These are phyloP conservation scores for Meandrusa payeni DNA, from an alignment of 2,888 invertebrate genomes.

Conservation along the genomic window DNA sequence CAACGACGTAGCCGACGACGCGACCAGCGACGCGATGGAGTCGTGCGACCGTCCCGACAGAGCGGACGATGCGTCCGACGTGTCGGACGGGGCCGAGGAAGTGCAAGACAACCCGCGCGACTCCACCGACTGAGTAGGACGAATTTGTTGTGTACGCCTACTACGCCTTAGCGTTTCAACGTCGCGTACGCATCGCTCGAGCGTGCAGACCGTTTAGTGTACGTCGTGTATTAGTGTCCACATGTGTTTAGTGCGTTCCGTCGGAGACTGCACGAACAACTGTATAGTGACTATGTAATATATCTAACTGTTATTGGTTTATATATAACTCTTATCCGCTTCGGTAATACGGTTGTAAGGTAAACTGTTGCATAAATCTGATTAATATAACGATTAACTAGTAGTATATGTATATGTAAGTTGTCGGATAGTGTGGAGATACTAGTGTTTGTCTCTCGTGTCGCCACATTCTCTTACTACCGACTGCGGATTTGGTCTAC, in stretches of 20 bases:
- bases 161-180: neutral
- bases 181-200: neutral
- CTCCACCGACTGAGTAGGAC: conserved; percentile 7
- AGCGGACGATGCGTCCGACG: conserved; percentile 25
- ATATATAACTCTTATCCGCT: conserved; percentile 64
- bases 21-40: conserved; percentile 27
- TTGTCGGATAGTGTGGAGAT: conserved; percentile 60
- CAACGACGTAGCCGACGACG: conserved; percentile 22
- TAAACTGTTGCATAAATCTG: conserved; percentile 75
- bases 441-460: conserved; percentile 45
- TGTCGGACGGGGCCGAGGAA: conserved; percentile 27
- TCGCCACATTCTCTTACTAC: conserved; percentile 42
- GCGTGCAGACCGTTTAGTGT: conserved; percentile 3
- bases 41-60: conserved; percentile 27
- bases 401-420: conserved; percentile 62
- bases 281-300: conserved; percentile 45
- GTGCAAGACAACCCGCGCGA: conserved; percentile 25
- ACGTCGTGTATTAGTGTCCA: conserved; percentile 5
- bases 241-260: neutral
- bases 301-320: conserved; percentile 54
- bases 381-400: conserved; percentile 69
- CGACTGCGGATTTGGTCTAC: too few relatives aligned
- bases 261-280: conserved; percentile 11
- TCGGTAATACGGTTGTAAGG: conserved; percentile 70
- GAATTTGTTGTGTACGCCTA: neutral